Evolutionary conservation across 2,113 vertebrate species (phyloP).

Genomic region (Tetrax tetrax): DNA sequence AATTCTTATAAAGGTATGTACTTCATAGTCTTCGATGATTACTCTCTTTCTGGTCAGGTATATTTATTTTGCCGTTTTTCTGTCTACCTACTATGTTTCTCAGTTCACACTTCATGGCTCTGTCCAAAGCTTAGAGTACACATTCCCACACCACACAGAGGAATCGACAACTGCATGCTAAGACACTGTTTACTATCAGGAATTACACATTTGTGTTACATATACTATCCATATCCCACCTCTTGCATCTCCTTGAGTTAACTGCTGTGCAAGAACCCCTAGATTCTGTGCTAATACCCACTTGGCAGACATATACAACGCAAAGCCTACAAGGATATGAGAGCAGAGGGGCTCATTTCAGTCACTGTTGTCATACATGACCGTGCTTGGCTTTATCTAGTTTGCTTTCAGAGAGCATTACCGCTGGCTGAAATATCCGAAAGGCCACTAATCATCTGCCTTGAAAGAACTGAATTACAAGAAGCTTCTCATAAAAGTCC

Average conservation of each 20-base stretch:
- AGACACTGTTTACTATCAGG: neutral
- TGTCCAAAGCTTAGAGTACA: neutral
- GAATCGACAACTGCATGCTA: neutral
- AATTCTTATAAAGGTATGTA: neutral
- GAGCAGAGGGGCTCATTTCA: neutral
- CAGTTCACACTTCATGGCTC: neutral
- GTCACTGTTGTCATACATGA: neutral
- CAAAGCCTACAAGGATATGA: neutral
- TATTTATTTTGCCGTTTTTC: neutral
- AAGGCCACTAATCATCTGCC: constrained; percentile 41
- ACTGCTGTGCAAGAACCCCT: neutral
- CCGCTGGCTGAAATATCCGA: constrained; percentile 1
- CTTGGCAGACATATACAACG: neutral
- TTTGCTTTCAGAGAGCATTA: constrained; percentile 34
- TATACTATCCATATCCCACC: neutral
- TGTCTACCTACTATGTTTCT: neutral
- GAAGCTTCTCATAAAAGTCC: constrained; percentile 26
- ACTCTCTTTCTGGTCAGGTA: neutral
- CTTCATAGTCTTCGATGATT: neutral
- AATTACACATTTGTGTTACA: neutral
- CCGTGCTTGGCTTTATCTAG: neutral
- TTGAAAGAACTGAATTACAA: constrained; percentile 35
- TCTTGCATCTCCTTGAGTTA: neutral
- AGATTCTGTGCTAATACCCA: neutral
- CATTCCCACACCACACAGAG: neutral